phyloP scores from a whole-genome alignment of 2,888 invertebrate species.

The Barypeithes pellucidus region DNA sequence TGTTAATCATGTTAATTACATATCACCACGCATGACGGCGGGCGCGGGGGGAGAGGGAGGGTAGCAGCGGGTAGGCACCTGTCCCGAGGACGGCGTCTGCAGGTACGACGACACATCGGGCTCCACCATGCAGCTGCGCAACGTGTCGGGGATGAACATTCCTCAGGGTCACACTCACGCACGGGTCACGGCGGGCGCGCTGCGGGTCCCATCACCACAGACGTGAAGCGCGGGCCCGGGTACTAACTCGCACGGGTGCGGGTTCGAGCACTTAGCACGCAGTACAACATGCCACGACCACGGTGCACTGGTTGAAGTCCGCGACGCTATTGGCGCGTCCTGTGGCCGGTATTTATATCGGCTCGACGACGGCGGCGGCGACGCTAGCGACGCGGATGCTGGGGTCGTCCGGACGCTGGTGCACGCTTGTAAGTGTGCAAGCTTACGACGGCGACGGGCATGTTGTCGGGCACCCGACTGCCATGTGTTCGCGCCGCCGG shows the following conservation, averaged over 20 bases:
- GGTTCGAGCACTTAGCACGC: slow-evolving; percentile 39
- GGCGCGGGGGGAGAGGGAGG: slow-evolving; percentile 71
- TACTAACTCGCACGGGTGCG: slow-evolving; percentile 42
- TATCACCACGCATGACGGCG: slow-evolving; percentile 70
- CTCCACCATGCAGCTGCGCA: slow-evolving; percentile 97
- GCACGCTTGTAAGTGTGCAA: slow-evolving; percentile 39
- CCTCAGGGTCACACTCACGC: slow-evolving; percentile 70
- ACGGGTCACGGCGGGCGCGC: slow-evolving; percentile 67
- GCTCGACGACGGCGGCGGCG: slow-evolving; percentile 59
- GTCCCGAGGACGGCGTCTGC: slow-evolving; percentile 95
- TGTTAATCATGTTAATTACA: slow-evolving; percentile 73
- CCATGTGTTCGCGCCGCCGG: slow-evolving; percentile 50
- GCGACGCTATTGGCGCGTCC: slow-evolving; percentile 48
- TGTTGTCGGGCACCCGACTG: slow-evolving; percentile 52
- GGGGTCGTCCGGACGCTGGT: slow-evolving; percentile 53
- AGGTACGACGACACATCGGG: slow-evolving; percentile 95
- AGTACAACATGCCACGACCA: slow-evolving; percentile 50
- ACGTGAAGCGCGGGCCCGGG: slow-evolving; percentile 42
- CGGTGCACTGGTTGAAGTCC: slow-evolving; percentile 52
- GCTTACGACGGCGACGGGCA: slow-evolving; percentile 47
- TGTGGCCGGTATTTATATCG: slow-evolving; percentile 59
- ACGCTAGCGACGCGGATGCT: slow-evolving; percentile 57
- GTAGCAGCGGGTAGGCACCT: slow-evolving; percentile 82
- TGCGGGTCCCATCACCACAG: slow-evolving; percentile 68
- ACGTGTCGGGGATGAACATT: slow-evolving; percentile 94